Conservation (phyloP, 37 sponge, comb jelly and placozoan genomes). For the Beroe forskalii region DNA sequence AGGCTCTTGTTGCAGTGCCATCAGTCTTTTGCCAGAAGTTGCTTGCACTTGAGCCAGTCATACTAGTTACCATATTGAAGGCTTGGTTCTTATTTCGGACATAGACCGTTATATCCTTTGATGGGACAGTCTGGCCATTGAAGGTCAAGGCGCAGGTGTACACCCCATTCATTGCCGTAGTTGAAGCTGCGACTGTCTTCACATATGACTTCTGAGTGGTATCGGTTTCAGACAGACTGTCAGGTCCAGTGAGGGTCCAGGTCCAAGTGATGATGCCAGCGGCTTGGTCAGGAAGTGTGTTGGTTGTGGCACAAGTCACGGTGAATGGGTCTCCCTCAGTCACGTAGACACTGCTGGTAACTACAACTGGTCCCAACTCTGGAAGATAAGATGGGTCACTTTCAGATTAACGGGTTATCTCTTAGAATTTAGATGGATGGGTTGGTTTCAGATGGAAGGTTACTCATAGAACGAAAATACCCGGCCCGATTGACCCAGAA, state of each 20-base stretch:
- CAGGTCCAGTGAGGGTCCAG: neutral
- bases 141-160: too few relatives aligned
- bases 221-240: neutral
- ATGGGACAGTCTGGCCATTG: too few relatives aligned
- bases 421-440: too few relatives aligned
- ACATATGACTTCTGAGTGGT: neutral
- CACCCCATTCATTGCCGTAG: too few relatives aligned
- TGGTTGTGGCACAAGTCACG: constrained; percentile 25
- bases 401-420: too few relatives aligned
- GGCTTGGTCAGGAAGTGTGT: neutral
- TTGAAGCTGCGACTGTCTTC: neutral
- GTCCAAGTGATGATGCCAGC: neutral
- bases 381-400: too few relatives aligned
- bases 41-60: neutral
- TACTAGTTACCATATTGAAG: neutral
- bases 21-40: too few relatives aligned
- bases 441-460: too few relatives aligned
- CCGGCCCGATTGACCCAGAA: too few relatives aligned
- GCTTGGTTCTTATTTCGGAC: neutral
- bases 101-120: neutral
- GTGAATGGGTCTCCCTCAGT: constrained; percentile 5
- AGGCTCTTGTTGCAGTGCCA: neutral
- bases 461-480: too few relatives aligned
- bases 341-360: neutral
- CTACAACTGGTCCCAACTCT: too few relatives aligned